These are phyloP conservation scores for Micrasema longulum DNA, from an alignment of 1,140 invertebrate genomes.

Conservation along the genomic window DNA sequence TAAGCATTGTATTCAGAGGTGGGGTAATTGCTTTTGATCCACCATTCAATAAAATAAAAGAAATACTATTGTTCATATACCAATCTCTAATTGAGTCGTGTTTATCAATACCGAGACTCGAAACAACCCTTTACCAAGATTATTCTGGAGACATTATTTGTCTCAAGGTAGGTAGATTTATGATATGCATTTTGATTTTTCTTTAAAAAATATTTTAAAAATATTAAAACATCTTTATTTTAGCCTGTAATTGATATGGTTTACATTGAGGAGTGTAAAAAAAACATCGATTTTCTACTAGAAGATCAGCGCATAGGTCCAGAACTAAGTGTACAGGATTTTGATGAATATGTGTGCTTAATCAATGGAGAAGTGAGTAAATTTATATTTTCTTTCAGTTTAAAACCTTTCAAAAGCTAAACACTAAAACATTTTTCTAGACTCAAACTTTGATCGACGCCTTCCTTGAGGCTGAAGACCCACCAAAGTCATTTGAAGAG, in stretches of 20 bases:
- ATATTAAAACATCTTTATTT: conserved; percentile 39
- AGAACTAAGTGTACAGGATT: conserved; percentile 78
- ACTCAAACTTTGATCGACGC: conserved; percentile 70
- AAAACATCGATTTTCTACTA: conserved; percentile 71
- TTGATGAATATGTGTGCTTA: conserved; percentile 84
- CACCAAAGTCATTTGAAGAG: conserved; percentile 74
- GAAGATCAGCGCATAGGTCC: conserved; percentile 79
- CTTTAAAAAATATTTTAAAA: conserved; percentile 7
- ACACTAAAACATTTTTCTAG: conserved; percentile 56
- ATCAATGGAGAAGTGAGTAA: conserved; percentile 81
- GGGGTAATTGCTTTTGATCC: conserved; percentile 84
- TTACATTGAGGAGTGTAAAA: conserved; percentile 70
- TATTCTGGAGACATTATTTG: conserved; percentile 61
- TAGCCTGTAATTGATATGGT: conserved; percentile 78
- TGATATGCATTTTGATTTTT: conserved; percentile 10
- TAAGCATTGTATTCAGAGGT: conserved; percentile 77
- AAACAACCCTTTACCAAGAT: conserved; percentile 77
- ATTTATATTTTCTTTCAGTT: conserved; percentile 52
- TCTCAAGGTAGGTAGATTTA: conserved; percentile 69
- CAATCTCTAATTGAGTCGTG: conserved; percentile 80
- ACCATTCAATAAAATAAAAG: conserved; percentile 79
- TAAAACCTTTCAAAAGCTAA: background rate
- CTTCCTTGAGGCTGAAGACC: conserved; percentile 74
- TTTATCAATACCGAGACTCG: conserved; percentile 77
- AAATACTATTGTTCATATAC: conserved; percentile 77